Percentiles rank a stretch among this genome's conserved stretches.
Evolutionary conservation across 1,140 invertebrate genomes (phyloP).

Genomic region (Holotrichia oblita): DNA sequence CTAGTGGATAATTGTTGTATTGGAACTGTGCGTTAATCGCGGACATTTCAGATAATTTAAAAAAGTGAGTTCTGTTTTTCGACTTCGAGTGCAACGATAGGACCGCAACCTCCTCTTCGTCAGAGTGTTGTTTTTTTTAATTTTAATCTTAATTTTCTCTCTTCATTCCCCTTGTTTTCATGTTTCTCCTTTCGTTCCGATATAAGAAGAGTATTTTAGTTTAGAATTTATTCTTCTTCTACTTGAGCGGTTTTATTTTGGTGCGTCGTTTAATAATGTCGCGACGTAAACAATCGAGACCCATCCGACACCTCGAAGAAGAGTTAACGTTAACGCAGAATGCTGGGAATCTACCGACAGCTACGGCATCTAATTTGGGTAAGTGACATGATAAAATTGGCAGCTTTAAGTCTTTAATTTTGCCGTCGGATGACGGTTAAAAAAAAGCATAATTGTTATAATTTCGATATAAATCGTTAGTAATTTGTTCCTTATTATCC

Average conservation of each 20-base stretch:
- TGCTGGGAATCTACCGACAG: slow-evolving; percentile 1
- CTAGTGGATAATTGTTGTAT: too few relatives aligned
- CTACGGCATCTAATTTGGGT: background rate
- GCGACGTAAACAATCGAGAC: slow-evolving; percentile 70
- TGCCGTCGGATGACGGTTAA: background rate
- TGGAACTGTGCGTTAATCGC: too few relatives aligned
- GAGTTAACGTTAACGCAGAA: slow-evolving; percentile 50
- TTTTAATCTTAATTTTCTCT: too few relatives aligned
- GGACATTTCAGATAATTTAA: too few relatives aligned
- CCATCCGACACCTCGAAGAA: slow-evolving; percentile 65
- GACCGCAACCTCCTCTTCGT: background rate
- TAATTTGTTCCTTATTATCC: background rate
- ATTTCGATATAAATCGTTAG: background rate
- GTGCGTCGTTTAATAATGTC: slow-evolving; percentile 62
- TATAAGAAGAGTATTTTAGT: background rate
- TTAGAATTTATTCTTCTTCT: background rate
- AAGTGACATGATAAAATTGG: background rate
- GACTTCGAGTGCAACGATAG: background rate
- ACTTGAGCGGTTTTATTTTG: slow-evolving; percentile 29
- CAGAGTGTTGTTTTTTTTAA: background rate
- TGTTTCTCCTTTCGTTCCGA: background rate
- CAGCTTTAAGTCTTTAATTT: background rate
- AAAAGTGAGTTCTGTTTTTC: too few relatives aligned
- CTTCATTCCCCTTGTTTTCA: background rate
- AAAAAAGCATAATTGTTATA: too few relatives aligned